Base-by-base conservation (phyloP, 2,113 vertebrate genomes). In the Origma solitaria region DNA sequence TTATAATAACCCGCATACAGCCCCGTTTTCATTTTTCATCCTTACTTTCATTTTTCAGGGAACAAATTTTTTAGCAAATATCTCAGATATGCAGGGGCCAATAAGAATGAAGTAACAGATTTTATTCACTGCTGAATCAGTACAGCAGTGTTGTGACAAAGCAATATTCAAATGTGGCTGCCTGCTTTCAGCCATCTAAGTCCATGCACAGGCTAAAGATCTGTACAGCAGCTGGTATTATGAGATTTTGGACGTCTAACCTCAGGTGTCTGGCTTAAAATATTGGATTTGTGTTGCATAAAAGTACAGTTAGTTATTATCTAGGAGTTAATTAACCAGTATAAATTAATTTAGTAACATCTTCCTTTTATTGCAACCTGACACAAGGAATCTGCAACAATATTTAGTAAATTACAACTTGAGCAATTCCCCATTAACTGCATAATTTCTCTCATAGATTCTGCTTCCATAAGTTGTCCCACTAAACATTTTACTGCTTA, bases 361-460 rank as follows among this genome's bases (percentile, higher is more conserved):
- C 30, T 85, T 87, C 28, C 15, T 69, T 94, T 95, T 95, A 94
- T 72, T 94, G 40, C 70, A 85, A 71, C 53, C 84, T 72, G 82
- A 89, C 93, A 91, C 66, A 72, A 91, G 30, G 49, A 91, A 82
- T 95, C 42, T 92, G 42, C 28, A 77, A 91, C 40, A 68, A 58
- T 91, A 95, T 92, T 92, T 95, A 72, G 61, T 87, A 95, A 92
- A 91, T 94, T 91, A 87, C 47, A 84, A 57, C 61, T 82, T 66
- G 10, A 87, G 61, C 42, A 85, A 79, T 87, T 96, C 24, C 45
- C 47, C 47, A 88, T 92, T 95, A 87, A 65, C 73, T 69, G 42
- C 61, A 33, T 89, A 80, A 87, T 95, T 95, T 95, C 78, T 61
- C 40, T 82, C 65, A 85, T 78, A 86, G 22, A 68, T 94, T 86